Percentiles rank a stretch among this genome's conserved stretches.
Evolutionary conservation across 2,113 vertebrate species (phyloP).

Genomic region (Leucopsar rothschildi): DNA sequence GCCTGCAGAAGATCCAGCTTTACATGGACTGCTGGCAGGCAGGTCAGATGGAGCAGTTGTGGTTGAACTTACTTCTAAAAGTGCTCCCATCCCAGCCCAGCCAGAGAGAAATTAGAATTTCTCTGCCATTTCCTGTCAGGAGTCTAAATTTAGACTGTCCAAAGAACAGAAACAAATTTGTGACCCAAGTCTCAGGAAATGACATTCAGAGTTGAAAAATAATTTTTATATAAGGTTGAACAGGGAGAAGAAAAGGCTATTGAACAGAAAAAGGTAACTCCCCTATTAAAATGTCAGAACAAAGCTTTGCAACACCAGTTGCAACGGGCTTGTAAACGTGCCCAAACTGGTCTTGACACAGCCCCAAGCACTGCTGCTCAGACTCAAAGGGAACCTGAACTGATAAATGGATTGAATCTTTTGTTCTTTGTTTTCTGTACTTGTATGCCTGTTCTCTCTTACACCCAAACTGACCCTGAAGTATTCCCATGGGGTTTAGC

Average conservation of each 20-base stretch:
- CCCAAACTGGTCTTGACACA: neutral
- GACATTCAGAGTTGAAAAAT: conserved; percentile 17
- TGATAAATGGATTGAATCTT: neutral
- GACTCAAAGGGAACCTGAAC: conserved; percentile 17
- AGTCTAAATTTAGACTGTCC: conserved; percentile 45
- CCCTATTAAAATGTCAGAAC: conserved; percentile 24
- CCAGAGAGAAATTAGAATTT: conserved; percentile 19
- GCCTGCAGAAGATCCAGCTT: neutral
- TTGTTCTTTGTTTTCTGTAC: neutral
- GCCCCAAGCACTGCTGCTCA: neutral
- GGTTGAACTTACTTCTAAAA: neutral
- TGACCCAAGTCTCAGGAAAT: conserved; percentile 41
- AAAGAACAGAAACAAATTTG: conserved; percentile 37
- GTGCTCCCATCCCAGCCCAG: neutral
- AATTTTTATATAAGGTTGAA: neutral
- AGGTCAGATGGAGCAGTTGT: neutral
- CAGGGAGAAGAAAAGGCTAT: neutral
- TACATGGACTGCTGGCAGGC: neutral
- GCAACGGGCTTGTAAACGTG: neutral
- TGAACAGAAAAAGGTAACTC: conserved; percentile 3
- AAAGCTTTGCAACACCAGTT: neutral
- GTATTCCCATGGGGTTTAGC: neutral
- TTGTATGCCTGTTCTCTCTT: neutral
- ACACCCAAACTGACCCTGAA: neutral
- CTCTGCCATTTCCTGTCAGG: conserved; percentile 7